Evolutionary conservation across 2,888 invertebrate genomes (phyloP).

Genomic region (Eudemis profundana): DNA sequence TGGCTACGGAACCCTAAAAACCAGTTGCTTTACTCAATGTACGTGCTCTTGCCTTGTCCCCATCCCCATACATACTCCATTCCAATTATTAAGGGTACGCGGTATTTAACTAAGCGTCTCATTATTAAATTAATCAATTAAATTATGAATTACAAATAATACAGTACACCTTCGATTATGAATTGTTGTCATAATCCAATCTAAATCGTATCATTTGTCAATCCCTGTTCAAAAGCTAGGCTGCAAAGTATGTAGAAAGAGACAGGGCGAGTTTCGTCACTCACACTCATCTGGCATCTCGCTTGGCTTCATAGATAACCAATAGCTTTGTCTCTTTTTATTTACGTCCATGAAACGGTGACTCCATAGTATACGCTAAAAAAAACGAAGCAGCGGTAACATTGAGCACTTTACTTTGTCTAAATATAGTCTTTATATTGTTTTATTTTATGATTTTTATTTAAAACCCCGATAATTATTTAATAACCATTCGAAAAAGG

Average conservation of each 20-base stretch:
- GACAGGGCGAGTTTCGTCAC: conserved; percentile 57
- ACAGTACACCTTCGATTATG: conserved; percentile 16
- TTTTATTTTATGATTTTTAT: not conserved
- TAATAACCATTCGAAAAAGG: not conserved
- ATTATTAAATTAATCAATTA: too few species aligned
- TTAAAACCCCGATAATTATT: not conserved
- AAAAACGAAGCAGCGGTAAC: conserved; percentile 51
- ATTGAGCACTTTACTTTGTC: not conserved
- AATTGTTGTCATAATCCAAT: conserved; percentile 29
- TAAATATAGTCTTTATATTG: not conserved
- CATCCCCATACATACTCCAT: too few species aligned
- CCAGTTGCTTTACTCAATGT: too few species aligned
- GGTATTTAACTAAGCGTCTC: too few species aligned
- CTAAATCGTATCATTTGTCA: conserved; percentile 28
- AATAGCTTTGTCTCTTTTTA: conserved; percentile 73
- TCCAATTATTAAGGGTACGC: too few species aligned
- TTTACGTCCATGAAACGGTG: conserved; percentile 77
- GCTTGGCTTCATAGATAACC: conserved; percentile 64
- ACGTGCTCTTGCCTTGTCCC: too few species aligned
- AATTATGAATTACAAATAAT: not conserved
- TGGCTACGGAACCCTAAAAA: too few species aligned
- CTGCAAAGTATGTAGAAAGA: conserved; percentile 49
- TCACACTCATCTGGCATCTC: conserved; percentile 61
- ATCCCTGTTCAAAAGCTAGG: conserved; percentile 37
- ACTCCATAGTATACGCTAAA: conserved; percentile 65